Conservation (phyloP, 2,888 invertebrate species). For the Aphodius granarius region DNA sequence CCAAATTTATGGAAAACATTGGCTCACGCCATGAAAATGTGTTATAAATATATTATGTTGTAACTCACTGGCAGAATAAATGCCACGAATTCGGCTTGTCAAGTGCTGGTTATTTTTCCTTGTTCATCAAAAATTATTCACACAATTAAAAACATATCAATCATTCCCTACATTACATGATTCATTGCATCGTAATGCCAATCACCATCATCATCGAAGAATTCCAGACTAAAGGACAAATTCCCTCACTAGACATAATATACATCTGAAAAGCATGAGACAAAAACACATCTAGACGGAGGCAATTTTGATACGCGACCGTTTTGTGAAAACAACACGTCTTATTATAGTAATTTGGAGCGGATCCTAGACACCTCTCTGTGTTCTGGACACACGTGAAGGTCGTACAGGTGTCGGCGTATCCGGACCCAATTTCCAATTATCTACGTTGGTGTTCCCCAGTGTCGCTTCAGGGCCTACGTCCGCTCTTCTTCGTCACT, state of each 20-base stretch:
- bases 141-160: neutral
- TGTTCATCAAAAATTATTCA: neutral
- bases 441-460: constrained; percentile 34
- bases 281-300: neutral
- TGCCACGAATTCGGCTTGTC: too few species aligned
- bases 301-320: neutral
- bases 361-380: neutral
- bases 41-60: too few species aligned
- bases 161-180: neutral
- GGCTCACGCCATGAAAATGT: too few species aligned
- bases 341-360: neutral
- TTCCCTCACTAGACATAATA: neutral
- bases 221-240: neutral
- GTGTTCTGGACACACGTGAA: neutral
- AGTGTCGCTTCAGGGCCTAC: neutral
- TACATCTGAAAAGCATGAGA: neutral
- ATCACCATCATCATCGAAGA: neutral
- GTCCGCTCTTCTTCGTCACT: neutral
- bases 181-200: neutral
- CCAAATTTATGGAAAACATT: too few species aligned
- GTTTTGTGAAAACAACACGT: neutral
- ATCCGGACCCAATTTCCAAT: constrained; percentile 15
- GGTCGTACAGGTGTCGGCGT: neutral
- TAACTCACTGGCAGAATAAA: too few species aligned
- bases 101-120: neutral